Evolutionary conservation across 2,113 vertebrate species (phyloP), one percentile per base, ranked within the genome.

Genomic region (Seriola rivoliana): DNA sequence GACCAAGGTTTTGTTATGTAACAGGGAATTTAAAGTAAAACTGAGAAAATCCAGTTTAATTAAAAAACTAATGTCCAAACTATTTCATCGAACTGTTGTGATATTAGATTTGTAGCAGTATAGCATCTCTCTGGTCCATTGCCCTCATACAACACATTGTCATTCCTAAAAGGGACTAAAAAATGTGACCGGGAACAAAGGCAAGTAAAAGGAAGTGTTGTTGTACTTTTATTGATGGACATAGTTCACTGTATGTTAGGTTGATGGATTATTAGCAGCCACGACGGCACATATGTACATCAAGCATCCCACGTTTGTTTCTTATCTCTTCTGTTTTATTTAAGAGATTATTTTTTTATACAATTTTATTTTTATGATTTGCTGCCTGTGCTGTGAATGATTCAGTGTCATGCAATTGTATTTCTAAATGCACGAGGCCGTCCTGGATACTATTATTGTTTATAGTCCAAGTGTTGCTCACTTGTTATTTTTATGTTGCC

Each of bases 321-420:
- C 21, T 79, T 63, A 23, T 70, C 11, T 72, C 23, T 72, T 63
- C 62, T 58, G 21, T 85, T 82, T 85, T 84, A 89, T 93, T 93
- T 86, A 86, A 92, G 87, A 89, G 50, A 84, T 71, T 70, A 82
- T 85, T 81, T 86, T 81, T 89, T 81, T 80, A 82, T 85, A 78
- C 13, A 21, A 1, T 68, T 77, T 74, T 77, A 57, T 81, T 71
- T 86, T 69, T 72, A 70, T 79, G 54, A 86, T 85, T 84, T 90
- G 71, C 71, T 89, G 59, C 40, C n/a, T 78, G 55, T 74, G 44
- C 40, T 74, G 42, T 69, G 9, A 82, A 36, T 42, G n/a, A 17
- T 19, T 84, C 17, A 16, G 3, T 62, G 34, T 69, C 17, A 60
- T 48, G 34, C 44, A 50, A 40, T 38, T 68, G 29, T 11, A 36